Evolutionary conservation across 2,797 vertebrate genomes (phyloP).

Genomic region (Oceanodroma leucorhoa): DNA sequence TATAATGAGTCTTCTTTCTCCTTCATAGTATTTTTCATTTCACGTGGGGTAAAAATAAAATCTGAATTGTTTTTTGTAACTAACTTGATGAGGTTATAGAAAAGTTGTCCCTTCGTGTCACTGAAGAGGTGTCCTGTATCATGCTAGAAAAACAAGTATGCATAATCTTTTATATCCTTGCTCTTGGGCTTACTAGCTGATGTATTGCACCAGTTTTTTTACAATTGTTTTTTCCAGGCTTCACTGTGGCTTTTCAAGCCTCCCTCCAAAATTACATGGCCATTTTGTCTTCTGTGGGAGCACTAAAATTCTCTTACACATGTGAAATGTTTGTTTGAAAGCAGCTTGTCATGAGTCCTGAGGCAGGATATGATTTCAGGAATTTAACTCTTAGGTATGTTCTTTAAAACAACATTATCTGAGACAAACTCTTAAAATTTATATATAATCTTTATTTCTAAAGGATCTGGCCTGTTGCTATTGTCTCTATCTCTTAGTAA

Average conservation of each 20-base stretch:
- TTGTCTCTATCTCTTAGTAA: background rate
- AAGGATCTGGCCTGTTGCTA: background rate
- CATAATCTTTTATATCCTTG: background rate
- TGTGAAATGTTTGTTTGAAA: background rate
- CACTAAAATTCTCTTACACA: background rate
- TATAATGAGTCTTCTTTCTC: conserved; percentile 33
- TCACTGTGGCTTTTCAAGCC: background rate
- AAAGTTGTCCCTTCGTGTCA: background rate
- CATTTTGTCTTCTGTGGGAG: background rate
- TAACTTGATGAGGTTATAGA: background rate
- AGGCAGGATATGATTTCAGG: background rate
- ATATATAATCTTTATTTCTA: background rate
- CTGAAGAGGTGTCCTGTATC: background rate
- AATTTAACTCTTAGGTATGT: background rate
- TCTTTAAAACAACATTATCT: background rate
- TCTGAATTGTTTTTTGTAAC: conserved; percentile 23
- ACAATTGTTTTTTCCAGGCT: background rate
- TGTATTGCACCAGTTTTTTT: background rate
- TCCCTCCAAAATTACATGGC: background rate
- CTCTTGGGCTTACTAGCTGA: background rate
- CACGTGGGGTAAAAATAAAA: background rate
- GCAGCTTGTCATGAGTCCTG: background rate
- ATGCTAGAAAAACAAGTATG: background rate
- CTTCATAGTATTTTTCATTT: conserved; percentile 6
- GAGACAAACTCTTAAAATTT: background rate